These are phyloP conservation scores for Ceratina japonica DNA, from an alignment of 1,140 invertebrate genomes.

Conservation along the genomic window DNA sequence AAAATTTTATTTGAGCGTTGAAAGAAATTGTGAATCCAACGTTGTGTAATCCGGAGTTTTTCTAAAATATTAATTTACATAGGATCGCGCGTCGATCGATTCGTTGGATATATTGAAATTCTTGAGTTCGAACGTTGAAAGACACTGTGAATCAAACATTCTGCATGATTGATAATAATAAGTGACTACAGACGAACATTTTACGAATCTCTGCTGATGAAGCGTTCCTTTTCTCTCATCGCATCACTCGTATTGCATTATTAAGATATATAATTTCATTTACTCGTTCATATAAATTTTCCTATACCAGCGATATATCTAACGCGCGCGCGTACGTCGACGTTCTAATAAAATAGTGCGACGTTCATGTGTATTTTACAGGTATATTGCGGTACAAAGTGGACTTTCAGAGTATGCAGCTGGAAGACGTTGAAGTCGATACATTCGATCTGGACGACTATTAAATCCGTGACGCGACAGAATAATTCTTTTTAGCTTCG, in stretches of 20 bases:
- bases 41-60: constrained; percentile 6
- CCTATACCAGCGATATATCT: constrained; percentile 14
- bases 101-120: neutral
- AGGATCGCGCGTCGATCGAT: neutral
- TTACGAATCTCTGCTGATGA: constrained; percentile 7
- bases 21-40: neutral
- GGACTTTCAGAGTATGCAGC: constrained; percentile 98
- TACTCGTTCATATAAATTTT: constrained; percentile 35
- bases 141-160: neutral
- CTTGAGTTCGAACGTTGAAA: neutral
- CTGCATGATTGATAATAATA: constrained; percentile 29
- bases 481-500: constrained; percentile 48
- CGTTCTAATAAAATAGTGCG: constrained; percentile 17
- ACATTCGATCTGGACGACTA: constrained; percentile 97
- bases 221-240: constrained; percentile 20
- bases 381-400: constrained; percentile 99
- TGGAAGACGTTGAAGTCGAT: constrained; percentile 90
- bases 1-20: neutral
- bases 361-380: constrained; percentile 79
- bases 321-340: neutral
- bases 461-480: constrained; percentile 79
- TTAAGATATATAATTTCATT: constrained; percentile 29
- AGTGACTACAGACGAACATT: no score
- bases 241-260: constrained; percentile 25
- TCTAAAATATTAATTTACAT: neutral